Conservation (phyloP, 1,140 invertebrate species). For the Drosophila arawakana region DNA sequence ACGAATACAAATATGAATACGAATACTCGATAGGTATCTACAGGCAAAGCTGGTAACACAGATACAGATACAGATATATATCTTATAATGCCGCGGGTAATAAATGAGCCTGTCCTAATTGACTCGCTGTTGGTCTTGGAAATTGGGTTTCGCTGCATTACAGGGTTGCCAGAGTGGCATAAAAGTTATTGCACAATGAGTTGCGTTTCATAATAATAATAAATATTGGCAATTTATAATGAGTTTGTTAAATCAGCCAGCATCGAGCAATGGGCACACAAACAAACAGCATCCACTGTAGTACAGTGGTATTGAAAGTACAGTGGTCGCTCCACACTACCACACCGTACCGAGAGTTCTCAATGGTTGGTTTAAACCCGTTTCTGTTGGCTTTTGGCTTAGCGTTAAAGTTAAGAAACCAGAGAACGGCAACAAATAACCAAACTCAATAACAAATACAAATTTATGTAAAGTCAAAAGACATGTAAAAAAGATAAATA, state of each 20-base stretch:
- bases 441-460: constrained; percentile 38
- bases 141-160: constrained; percentile 19
- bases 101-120: constrained; percentile 44
- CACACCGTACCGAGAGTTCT: constrained; percentile 18
- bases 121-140: constrained; percentile 15
- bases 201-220: constrained; percentile 66
- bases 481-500: constrained; percentile 48
- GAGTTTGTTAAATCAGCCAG: constrained; percentile 14
- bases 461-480: constrained; percentile 58
- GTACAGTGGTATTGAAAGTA: background rate
- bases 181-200: constrained; percentile 65
- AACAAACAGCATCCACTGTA: constrained; percentile 11
- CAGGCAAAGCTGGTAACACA: constrained; percentile 6
- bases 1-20: constrained; percentile 24
- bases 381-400: constrained; percentile 10
- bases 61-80: background rate
- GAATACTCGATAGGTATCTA: constrained; percentile 13
- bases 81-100: constrained; percentile 10
- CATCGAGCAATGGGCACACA: background rate
- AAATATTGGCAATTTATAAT: constrained; percentile 77
- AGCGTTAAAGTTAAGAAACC: constrained; percentile 20
- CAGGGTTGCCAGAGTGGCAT: constrained; percentile 3
- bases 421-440: constrained; percentile 46
- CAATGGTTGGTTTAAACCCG: constrained; percentile 38
- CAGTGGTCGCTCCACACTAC: background rate